These are phyloP conservation scores for Pelodytes ibericus DNA, from an alignment of 2,797 vertebrate genomes.

Conservation along the genomic window DNA sequence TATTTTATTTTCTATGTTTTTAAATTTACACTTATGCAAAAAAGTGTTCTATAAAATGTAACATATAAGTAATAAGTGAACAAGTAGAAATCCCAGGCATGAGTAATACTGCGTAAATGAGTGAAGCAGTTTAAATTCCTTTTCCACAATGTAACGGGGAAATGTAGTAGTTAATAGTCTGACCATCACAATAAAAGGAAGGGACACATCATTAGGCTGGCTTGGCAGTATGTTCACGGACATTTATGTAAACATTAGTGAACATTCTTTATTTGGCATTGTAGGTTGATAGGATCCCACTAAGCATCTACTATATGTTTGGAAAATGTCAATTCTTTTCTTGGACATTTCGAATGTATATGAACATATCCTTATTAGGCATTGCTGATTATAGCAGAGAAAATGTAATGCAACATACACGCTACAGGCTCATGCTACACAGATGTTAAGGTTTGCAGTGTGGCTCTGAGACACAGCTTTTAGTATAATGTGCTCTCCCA, in stretches of 20 bases:
- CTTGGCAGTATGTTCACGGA: constrained; percentile 11
- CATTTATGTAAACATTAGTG: constrained; percentile 34
- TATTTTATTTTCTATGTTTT: no score
- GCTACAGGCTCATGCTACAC: not conserved
- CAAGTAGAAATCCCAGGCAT: not conserved
- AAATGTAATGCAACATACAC: not conserved
- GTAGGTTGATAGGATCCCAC: constrained; percentile 32
- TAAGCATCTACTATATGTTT: constrained; percentile 30
- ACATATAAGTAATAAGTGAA: no score
- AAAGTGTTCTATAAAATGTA: no score
- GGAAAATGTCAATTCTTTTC: constrained; percentile 13
- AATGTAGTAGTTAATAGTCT: constrained; percentile 12
- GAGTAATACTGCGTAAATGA: not conserved
- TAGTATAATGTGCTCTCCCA: no score
- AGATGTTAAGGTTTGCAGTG: not conserved
- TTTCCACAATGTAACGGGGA: constrained; percentile 8
- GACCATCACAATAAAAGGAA: constrained; percentile 47
- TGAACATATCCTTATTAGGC: constrained; percentile 44
- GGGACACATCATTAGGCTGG: constrained; percentile 39
- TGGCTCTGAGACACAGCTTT: not conserved
- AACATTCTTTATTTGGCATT: not conserved
- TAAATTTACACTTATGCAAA: no score
- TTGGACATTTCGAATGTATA: constrained; percentile 4
- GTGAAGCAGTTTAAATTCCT: constrained; percentile 7
- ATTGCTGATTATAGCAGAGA: constrained; percentile 16